These are phyloP conservation scores for Vanessa cardui DNA, from an alignment of 2,888 invertebrate species.

Conservation along the genomic window DNA sequence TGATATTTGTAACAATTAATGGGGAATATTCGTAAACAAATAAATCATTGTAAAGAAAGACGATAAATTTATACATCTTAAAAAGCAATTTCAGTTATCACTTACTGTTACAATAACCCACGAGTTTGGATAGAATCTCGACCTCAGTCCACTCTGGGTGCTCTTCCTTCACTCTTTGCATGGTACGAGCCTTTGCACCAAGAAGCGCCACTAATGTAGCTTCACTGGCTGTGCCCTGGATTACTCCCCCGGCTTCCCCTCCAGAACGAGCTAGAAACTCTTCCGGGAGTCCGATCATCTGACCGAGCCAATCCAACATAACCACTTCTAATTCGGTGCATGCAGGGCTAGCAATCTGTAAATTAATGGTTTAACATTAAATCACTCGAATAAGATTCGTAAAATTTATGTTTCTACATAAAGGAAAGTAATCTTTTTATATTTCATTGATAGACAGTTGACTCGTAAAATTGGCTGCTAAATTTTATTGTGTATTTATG, in stretches of 20 bases:
- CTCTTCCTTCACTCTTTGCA: slow-evolving; percentile 86
- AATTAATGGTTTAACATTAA: not conserved
- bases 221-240: slow-evolving; percentile 97
- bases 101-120: slow-evolving; percentile 93
- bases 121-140: slow-evolving; percentile 89
- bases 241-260: slow-evolving; percentile 94
- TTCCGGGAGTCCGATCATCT: slow-evolving; percentile 93
- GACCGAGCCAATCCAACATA: slow-evolving; percentile 97
- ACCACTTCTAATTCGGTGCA: slow-evolving; percentile 98
- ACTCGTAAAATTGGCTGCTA: no score
- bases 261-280: slow-evolving; percentile 92
- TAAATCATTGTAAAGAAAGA: no score
- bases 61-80: no score
- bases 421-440: no score
- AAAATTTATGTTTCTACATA: not conserved
- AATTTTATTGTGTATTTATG: no score
- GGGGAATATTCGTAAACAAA: no score
- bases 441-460: no score
- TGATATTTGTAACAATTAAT: not conserved
- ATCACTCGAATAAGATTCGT: not conserved
- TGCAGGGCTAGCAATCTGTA: slow-evolving; percentile 95
- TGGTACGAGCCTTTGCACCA: slow-evolving; percentile 91
- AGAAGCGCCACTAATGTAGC: slow-evolving; percentile 95
- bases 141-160: slow-evolving; percentile 89
- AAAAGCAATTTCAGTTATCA: slow-evolving; percentile 68